Evolutionary conservation across 2,113 vertebrate genomes (phyloP), one percentile per base, ranked within the genome.

Genomic region (Eclectus roratus): DNA sequence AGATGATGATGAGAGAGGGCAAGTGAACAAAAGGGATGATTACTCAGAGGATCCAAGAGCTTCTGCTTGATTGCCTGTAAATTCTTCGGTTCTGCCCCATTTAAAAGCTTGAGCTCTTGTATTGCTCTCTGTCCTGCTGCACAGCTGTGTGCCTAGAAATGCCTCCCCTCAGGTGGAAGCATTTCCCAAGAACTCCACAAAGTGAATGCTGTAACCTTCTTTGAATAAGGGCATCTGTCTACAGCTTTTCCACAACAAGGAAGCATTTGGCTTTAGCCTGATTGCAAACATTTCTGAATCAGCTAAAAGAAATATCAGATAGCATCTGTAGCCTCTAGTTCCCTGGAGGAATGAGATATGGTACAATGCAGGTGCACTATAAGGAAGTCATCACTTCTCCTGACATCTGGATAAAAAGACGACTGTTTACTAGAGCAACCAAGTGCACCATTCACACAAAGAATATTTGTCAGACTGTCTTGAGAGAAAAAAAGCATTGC

Each of bases 401-500:
- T 92, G 94, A 93, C 91, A 92, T 71, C 91, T 97, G 91, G 83
- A 92, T 93, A 46, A 93, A 93, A 94, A 97, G 82, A 64, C 50
- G 2, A 44, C 72, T 91, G 85, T 95, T 96, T 89, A 92, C 68
- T 60, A 46, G 89, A 95, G 70, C 65, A 89, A 52, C 70, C 17
- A 70, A 94, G 94, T 80, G 66, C 71, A 91, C 88, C 71, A 19
- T 28, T 81, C 85, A 76, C 81, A 64, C 56, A 91, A 97, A 93
- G 52, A 94, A 76, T 1, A 80, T 90, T 97, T 96, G 79, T 98
- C 88, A 97, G 58, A 33, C 76, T 95, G 92, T 95, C 80, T 92
- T 1, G 4, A 63, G 66, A 35, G 19, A 23, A 58, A 97, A 95
- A 95, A 94, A 91, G 39, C 85, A 77, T 91, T 84, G 65, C 85